A percentile compares a stretch with the other conserved stretches of the same genome.
These are phyloP conservation scores for Myotis davidii DNA, from an alignment of 2,113 vertebrate species.

Conservation along the genomic window DNA sequence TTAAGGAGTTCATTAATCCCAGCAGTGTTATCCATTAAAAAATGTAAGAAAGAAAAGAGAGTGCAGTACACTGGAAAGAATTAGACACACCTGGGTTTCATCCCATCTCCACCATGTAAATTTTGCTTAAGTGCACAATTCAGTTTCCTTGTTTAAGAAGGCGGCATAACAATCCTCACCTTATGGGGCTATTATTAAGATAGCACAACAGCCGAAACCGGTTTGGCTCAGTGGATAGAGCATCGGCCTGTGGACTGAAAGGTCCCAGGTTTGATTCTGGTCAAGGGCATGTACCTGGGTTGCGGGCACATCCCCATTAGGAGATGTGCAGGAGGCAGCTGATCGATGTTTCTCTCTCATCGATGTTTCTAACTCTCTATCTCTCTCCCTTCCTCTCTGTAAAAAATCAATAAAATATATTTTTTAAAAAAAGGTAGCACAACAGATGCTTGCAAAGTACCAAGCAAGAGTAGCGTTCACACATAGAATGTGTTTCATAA, in stretches of 20 bases:
- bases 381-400: no score
- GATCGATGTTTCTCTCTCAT: no score
- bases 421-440: background rate
- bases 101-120: background rate
- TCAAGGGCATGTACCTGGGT: no score
- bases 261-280: no score
- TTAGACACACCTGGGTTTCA: background rate
- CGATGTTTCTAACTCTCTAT: no score
- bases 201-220: background rate
- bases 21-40: background rate
- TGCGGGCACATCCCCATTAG: no score
- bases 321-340: no score
- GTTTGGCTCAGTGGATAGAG: no score
- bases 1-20: conserved; percentile 16
- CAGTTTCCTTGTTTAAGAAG: background rate
- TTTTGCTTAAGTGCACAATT: background rate
- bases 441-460: background rate
- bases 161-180: background rate
- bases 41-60: background rate
- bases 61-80: background rate
- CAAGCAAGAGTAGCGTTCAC: background rate
- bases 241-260: no score
- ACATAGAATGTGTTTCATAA: background rate
- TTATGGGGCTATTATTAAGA: background rate
- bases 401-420: no score